Evolutionary conservation across 2,113 vertebrate species (phyloP).

Genomic region (Desmodus rotundus): DNA sequence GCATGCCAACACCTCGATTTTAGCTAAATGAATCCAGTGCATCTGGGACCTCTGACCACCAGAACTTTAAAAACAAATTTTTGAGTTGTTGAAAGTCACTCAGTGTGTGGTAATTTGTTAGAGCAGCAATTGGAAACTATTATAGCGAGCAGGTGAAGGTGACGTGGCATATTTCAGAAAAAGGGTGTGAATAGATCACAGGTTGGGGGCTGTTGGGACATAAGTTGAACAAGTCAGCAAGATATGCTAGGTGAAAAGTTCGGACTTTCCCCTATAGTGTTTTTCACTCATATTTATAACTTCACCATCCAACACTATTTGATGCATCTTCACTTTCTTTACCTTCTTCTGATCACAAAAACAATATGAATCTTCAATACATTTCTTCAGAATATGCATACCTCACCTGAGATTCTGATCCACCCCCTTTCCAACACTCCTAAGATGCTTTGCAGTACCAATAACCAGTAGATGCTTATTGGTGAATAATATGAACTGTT

Average conservation of each 20-base stretch:
- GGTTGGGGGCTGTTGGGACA: not conserved
- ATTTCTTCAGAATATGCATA: not conserved
- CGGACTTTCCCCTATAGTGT: not conserved
- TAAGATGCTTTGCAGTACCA: not conserved
- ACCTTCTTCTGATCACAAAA: not conserved
- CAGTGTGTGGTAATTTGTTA: not conserved
- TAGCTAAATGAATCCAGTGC: not conserved
- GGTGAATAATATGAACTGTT: not conserved
- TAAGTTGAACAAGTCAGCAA: not conserved
- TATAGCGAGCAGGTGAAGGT: not conserved
- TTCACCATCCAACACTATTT: not conserved
- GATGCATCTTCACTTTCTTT: not conserved
- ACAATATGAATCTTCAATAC: not conserved
- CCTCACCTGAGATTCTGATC: not conserved
- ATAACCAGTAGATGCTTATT: not conserved
- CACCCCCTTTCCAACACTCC: not conserved
- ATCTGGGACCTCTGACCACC: not conserved
- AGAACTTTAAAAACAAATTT: not conserved
- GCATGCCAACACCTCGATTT: not conserved
- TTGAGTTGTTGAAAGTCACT: not conserved
- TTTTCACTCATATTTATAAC: not conserved
- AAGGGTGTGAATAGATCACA: not conserved
- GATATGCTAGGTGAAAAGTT: not conserved
- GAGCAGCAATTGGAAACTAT: not conserved
- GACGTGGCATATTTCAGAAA: not conserved